phyloP scores from a whole-genome alignment of 2,888 invertebrate species.

The Cephus pygmeus region DNA sequence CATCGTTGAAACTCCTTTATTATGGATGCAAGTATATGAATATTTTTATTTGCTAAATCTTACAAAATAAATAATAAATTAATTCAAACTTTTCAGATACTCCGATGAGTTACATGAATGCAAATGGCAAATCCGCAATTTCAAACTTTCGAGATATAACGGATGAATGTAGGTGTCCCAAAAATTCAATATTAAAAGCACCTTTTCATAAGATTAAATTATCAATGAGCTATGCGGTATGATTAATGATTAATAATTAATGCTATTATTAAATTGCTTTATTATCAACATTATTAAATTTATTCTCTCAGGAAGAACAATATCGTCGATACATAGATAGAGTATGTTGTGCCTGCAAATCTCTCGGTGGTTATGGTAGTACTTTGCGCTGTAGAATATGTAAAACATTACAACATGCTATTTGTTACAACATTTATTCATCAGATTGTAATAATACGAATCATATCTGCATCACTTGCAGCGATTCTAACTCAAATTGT shows the following conservation, averaged over 20 bases:
- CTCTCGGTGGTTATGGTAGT: not conserved
- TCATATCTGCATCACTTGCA: not conserved
- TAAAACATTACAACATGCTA: not conserved
- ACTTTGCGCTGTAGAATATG: not conserved
- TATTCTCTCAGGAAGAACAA: not conserved
- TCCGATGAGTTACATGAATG: not conserved
- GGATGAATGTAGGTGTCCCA: not conserved
- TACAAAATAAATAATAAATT: not conserved
- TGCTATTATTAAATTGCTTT: not conserved
- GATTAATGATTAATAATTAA: not conserved
- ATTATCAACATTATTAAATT: not conserved
- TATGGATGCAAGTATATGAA: not conserved
- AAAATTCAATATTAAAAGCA: not conserved
- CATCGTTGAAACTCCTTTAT: not conserved
- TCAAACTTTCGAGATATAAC: not conserved
- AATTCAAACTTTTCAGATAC: not conserved
- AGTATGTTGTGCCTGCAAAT: not conserved
- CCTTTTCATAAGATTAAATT: not conserved
- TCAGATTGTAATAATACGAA: not conserved
- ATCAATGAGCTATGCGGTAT: not conserved
- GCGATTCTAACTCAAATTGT: not conserved
- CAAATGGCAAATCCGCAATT: not conserved
- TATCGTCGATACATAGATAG: not conserved
- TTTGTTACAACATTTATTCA: not conserved
- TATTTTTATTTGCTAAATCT: not conserved